Conservation (phyloP, 2,797 vertebrate genomes). For the Astyanax mexicanus region DNA sequence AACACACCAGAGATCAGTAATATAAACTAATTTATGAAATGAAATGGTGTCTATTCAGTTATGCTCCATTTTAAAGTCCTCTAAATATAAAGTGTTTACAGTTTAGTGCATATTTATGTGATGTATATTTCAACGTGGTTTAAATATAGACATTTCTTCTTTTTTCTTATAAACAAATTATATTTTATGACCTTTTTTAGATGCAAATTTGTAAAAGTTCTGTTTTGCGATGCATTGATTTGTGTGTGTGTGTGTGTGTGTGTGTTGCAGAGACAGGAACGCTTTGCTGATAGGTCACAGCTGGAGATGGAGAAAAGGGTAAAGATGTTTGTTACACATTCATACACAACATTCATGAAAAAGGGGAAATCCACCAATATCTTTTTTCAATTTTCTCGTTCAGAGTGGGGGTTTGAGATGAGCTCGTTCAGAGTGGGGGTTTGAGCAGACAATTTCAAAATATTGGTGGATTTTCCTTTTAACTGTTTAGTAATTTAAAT, state of each 20-base stretch:
- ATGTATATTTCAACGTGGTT: background rate
- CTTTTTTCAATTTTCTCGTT: no score
- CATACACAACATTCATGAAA: no score
- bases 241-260: constrained; percentile 26
- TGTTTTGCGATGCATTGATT: constrained; percentile 9
- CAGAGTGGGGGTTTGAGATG: no score
- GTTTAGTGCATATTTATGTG: background rate
- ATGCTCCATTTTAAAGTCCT: background rate
- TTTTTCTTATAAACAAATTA: no score
- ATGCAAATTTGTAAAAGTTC: background rate
- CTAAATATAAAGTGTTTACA: background rate
- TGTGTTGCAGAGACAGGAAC: constrained; percentile 93
- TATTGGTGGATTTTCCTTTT: no score
- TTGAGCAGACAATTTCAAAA: no score
- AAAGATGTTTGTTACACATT: constrained; percentile 61
- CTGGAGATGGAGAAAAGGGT: constrained; percentile 99
- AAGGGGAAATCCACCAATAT: no score
- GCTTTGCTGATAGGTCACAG: constrained; percentile 95
- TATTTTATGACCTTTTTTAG: no score
- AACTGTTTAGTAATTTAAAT: no score
- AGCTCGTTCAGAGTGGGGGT: no score
- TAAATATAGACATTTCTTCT: no score
- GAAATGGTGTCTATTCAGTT: background rate
- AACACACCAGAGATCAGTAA: background rate
- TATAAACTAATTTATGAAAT: background rate